These are phyloP conservation scores for Myotis planiceps DNA, from an alignment of 2,797 vertebrate species.

Conservation along the genomic window DNA sequence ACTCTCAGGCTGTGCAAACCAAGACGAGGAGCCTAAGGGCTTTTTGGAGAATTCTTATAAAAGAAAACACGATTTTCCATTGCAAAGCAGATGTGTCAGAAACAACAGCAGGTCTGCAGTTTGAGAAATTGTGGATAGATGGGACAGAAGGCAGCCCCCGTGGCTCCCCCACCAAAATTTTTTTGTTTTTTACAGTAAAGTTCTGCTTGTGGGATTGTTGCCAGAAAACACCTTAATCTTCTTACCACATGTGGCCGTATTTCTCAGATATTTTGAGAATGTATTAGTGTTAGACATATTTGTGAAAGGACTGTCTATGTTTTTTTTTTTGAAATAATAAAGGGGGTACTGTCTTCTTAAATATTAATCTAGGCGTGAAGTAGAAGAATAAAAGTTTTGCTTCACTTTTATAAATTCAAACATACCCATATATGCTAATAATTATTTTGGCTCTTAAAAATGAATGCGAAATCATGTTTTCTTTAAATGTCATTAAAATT, in stretches of 20 bases:
- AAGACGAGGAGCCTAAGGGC: slow-evolving; percentile 65
- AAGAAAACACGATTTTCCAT: slow-evolving; percentile 77
- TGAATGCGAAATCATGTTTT: slow-evolving; percentile 57
- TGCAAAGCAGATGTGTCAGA: slow-evolving; percentile 76
- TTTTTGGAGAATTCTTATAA: slow-evolving; percentile 78
- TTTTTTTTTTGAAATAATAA: slow-evolving; percentile 10
- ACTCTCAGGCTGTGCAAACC: slow-evolving; percentile 76
- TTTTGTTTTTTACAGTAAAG: slow-evolving; percentile 39
- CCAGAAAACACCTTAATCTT: slow-evolving; percentile 43
- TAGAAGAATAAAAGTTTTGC: slow-evolving; percentile 37
- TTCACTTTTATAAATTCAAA: slow-evolving; percentile 45
- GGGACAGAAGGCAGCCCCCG: slow-evolving; percentile 65
- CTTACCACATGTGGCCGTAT: slow-evolving; percentile 33
- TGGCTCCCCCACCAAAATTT: slow-evolving; percentile 51
- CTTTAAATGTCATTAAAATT: slow-evolving; percentile 40
- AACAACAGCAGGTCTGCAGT: slow-evolving; percentile 71
- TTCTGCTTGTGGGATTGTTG: neutral
- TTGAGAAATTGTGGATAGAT: slow-evolving; percentile 65
- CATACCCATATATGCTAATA: slow-evolving; percentile 34
- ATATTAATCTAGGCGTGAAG: slow-evolving; percentile 45
- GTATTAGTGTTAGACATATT: slow-evolving; percentile 36
- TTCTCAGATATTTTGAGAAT: slow-evolving; percentile 61
- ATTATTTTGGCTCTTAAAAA: slow-evolving; percentile 53
- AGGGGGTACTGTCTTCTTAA: slow-evolving; percentile 17
- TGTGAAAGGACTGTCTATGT: neutral